Evolutionary conservation across 2,797 vertebrate species (phyloP).

Genomic region (Enteromius radiatus): DNA sequence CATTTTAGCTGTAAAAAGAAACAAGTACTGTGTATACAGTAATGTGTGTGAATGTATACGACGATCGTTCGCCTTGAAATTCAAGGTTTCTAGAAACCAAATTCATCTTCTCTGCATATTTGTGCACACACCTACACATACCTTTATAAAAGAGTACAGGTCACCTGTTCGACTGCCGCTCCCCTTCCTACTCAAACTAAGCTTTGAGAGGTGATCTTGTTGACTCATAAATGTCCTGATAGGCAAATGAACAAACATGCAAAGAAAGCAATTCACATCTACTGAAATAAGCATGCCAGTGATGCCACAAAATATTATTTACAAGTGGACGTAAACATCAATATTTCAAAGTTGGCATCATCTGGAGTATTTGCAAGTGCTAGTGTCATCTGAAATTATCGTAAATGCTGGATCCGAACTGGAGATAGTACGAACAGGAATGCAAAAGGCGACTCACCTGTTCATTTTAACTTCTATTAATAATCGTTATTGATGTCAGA

Average conservation of each 20-base stretch:
- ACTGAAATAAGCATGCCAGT: not conserved
- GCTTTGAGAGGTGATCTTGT: not conserved
- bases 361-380: not conserved
- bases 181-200: constrained; percentile 23
- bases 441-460: not conserved
- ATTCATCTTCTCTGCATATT: constrained; percentile 20
- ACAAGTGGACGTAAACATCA: not conserved
- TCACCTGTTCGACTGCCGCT: constrained; percentile 19
- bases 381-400: not conserved
- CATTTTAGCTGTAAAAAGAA: constrained; percentile 24
- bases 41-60: not conserved
- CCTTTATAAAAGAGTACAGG: constrained; percentile 17
- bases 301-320: not conserved
- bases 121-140: constrained; percentile 4
- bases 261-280: not conserved
- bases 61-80: not conserved
- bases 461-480: not conserved
- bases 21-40: not conserved
- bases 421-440: not conserved
- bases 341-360: not conserved
- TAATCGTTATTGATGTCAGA: not conserved
- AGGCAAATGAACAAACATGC: not conserved
- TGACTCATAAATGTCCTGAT: constrained; percentile 17
- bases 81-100: constrained; percentile 22
- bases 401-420: not conserved